These are phyloP conservation scores for Pandemis cinnamomeana DNA, from an alignment of 2,888 invertebrate genomes.

Conservation along the genomic window DNA sequence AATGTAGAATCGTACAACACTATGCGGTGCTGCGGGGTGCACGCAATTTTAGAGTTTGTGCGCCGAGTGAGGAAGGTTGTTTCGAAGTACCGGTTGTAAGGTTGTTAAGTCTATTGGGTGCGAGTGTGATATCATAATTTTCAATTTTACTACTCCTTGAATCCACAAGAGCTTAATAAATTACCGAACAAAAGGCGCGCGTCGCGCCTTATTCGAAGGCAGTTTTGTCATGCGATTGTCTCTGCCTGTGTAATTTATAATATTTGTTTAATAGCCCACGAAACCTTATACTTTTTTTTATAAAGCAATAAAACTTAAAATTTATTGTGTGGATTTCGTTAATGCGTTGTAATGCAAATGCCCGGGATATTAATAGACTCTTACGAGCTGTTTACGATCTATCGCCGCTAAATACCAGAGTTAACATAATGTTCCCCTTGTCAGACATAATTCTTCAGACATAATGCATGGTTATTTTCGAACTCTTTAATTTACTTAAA, in stretches of 20 bases:
- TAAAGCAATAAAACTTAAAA: slow-evolving; percentile 54
- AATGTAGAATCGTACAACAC: slow-evolving; percentile 52
- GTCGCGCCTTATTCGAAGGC: slow-evolving; percentile 78
- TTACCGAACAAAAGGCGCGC: slow-evolving; percentile 72
- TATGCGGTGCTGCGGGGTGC: slow-evolving; percentile 45
- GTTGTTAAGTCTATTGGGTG: slow-evolving; percentile 48
- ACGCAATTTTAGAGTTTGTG: background rate
- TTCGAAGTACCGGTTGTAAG: slow-evolving; percentile 41
- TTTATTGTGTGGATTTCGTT: slow-evolving; percentile 59
- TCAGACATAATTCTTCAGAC: slow-evolving; percentile 1
- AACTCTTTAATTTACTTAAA: background rate
- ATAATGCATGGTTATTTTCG: background rate
- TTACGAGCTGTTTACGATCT: slow-evolving; percentile 41
- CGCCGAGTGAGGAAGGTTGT: slow-evolving; percentile 40
- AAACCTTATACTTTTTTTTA: slow-evolving; percentile 52
- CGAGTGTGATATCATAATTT: slow-evolving; percentile 70
- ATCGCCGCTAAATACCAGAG: slow-evolving; percentile 23
- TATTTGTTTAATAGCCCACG: slow-evolving; percentile 53
- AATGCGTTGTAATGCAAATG: slow-evolving; percentile 58
- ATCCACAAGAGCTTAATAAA: slow-evolving; percentile 76
- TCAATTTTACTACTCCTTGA: slow-evolving; percentile 77
- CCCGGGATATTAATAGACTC: slow-evolving; percentile 31
- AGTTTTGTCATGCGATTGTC: slow-evolving; percentile 73
- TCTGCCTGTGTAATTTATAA: slow-evolving; percentile 55
- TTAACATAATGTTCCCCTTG: slow-evolving; percentile 11